These are phyloP conservation scores for Salvelinus alpinus DNA, from an alignment of 2,113 vertebrate species.

Conservation along the genomic window DNA sequence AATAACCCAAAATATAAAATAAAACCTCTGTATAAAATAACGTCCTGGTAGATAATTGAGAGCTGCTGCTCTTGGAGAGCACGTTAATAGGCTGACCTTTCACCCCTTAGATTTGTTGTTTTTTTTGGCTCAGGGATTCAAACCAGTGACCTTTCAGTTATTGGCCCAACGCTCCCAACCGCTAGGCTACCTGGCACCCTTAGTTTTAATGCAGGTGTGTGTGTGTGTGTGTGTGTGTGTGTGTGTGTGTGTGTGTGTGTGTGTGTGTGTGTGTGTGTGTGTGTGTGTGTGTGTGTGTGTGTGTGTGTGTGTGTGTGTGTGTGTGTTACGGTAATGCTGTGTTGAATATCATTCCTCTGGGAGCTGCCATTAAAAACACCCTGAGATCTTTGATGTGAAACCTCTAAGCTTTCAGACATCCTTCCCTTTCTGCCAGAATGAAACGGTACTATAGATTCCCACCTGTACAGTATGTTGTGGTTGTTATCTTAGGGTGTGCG, in stretches of 20 bases:
- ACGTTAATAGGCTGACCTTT: slow-evolving; percentile 42
- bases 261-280: too few relatives aligned
- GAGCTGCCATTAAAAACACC: background rate
- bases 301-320: too few relatives aligned
- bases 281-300: too few relatives aligned
- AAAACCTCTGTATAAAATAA: slow-evolving; percentile 21
- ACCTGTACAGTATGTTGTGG: too few relatives aligned
- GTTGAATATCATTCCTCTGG: background rate
- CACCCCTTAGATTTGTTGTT: slow-evolving; percentile 35
- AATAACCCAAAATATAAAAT: slow-evolving; percentile 31
- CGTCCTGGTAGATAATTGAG: background rate
- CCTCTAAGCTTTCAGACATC: background rate
- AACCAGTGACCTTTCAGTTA: too few relatives aligned
- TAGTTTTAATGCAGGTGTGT: too few relatives aligned
- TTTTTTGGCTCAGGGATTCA: too few relatives aligned
- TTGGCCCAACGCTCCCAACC: too few relatives aligned
- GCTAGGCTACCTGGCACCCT: too few relatives aligned
- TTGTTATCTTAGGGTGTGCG: slow-evolving; percentile 58
- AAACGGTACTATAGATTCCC: background rate
- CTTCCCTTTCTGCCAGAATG: background rate
- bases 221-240: too few relatives aligned
- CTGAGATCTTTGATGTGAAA: background rate
- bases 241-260: too few relatives aligned
- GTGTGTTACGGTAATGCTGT: background rate
- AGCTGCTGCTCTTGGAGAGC: slow-evolving; percentile 30